A percentile compares a stretch with the other conserved stretches of the same genome.
Evolutionary conservation across 2,113 vertebrate genomes (phyloP).

Genomic region (Aldabrachelys gigantea): DNA sequence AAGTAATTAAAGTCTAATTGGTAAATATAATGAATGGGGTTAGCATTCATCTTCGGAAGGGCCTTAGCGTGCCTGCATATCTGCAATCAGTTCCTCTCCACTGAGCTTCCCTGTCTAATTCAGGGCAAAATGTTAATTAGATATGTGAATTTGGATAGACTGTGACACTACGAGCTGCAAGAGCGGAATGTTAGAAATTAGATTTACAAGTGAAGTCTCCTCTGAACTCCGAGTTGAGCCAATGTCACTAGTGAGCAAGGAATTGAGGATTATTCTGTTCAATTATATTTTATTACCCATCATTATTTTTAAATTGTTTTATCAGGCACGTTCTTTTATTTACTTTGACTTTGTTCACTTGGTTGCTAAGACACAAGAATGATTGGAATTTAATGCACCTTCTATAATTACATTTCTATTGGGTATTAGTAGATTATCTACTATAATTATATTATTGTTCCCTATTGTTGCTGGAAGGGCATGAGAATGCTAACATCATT

Average conservation of each 20-base stretch:
- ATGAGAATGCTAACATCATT: not conserved
- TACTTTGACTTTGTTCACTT: not conserved
- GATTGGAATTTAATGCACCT: not conserved
- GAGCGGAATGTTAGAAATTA: not conserved
- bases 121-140: slow-evolving; percentile 3
- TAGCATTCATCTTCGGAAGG: not conserved
- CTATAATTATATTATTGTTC: not conserved
- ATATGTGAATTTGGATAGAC: not conserved
- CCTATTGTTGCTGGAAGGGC: not conserved
- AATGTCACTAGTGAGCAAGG: fast-evolving
- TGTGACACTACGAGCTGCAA: not conserved
- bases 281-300: not conserved
- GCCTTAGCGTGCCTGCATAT: fast-evolving
- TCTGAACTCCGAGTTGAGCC: not conserved
- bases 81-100: not conserved
- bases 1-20: slow-evolving; percentile 7
- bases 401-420: not conserved
- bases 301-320: not conserved
- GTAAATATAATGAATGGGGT: not conserved
- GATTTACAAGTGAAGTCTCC: fast-evolving
- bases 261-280: not conserved
- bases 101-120: not conserved
- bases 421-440: not conserved
- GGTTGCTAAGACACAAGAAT: not conserved
- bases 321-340: not conserved